Base-by-base conservation (phyloP, 2,113 vertebrate genomes). In the Labeo rohita region DNA sequence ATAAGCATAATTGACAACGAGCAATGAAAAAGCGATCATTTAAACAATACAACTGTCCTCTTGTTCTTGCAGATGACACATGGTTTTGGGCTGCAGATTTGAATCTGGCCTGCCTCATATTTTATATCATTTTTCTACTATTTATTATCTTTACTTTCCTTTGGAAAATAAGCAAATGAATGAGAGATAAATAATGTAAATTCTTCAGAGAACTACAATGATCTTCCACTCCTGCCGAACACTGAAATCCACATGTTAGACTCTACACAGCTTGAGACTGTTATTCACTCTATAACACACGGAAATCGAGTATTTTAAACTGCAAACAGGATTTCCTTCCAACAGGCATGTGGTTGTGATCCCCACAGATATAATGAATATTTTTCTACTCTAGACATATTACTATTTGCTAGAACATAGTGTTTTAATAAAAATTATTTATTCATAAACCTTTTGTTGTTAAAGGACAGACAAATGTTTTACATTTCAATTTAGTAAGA, bases 311-410 rank as follows among this genome's bases (percentile, higher is more conserved):
- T 78, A 21, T 23, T 47, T n/a, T 13, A 80, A 80, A 45, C 54
- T 59, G 4, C 56, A 61, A 75, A 75, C 45, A 50, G 73, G 45
- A 50, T 75, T 50, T 23, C n/a, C 73, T 50, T 50, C 47, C 11
- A 49, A 45, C 73, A 80, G 56, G 45, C 77, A 13, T 23, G 56
- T 80, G 78, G 39, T 80, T 80, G 56, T 43, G 56, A 80, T 80
- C 21, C 39, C 10, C 36, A 23, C 18, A 39, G 54, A 61, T 12
- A 80, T 39, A 13, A 23, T 54, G 34, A 36, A 56, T 54, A 39
- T 2, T 39, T 39, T 59, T 75, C 10, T n/a, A 49, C 34, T 43
- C 56, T 63, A 52, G 47, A 76, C 12, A 7, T 50, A 63, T 8
- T 63, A 16, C 39, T 45, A 9, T 63, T 80, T 63, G 54, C 18